Percentiles rank a stretch among this genome's conserved stretches.
These are phyloP conservation scores for Hippocampus comes DNA, from an alignment of 2,113 vertebrate species.

Conservation along the genomic window DNA sequence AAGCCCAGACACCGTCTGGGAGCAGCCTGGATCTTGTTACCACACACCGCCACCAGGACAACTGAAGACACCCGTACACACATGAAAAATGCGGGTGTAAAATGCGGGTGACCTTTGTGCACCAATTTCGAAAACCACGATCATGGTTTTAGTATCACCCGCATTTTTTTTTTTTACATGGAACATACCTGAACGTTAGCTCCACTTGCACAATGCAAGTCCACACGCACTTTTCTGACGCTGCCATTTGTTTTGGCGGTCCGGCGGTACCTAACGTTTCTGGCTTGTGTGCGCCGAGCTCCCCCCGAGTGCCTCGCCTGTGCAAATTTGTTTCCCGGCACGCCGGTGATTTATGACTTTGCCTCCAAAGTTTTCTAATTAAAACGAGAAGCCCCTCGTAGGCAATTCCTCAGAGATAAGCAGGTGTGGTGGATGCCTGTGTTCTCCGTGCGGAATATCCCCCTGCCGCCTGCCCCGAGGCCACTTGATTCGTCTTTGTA, in stretches of 20 bases:
- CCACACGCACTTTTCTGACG: too few relatives aligned
- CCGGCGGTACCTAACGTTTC: not conserved
- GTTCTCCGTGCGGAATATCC: constrained; percentile 26
- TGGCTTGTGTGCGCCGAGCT: constrained; percentile 16
- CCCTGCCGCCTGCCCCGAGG: constrained; percentile 39
- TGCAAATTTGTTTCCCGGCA: constrained; percentile 10
- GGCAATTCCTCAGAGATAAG: constrained; percentile 66
- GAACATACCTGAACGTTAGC: not conserved
- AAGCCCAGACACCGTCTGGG: constrained; percentile 62
- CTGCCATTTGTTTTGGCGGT: not conserved
- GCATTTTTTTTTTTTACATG: constrained; percentile 2
- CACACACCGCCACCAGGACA: constrained; percentile 41
- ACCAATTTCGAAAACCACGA: constrained; percentile 18
- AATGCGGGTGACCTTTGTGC: constrained; percentile 31
- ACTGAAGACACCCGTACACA: constrained; percentile 7
- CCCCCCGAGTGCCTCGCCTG: constrained; percentile 49
- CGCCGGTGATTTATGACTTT: constrained; percentile 63
- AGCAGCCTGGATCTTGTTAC: constrained; percentile 63
- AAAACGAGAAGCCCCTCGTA: constrained; percentile 60
- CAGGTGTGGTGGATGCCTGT: constrained; percentile 44
- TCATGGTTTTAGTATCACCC: constrained; percentile 13
- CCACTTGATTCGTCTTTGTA: constrained; percentile 37
- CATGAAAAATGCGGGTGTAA: constrained; percentile 9
- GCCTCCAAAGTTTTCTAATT: constrained; percentile 61
- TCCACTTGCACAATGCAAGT: not conserved